phyloP scores from a whole-genome alignment of 2,797 vertebrate species.

The Lateolabrax maculatus region DNA sequence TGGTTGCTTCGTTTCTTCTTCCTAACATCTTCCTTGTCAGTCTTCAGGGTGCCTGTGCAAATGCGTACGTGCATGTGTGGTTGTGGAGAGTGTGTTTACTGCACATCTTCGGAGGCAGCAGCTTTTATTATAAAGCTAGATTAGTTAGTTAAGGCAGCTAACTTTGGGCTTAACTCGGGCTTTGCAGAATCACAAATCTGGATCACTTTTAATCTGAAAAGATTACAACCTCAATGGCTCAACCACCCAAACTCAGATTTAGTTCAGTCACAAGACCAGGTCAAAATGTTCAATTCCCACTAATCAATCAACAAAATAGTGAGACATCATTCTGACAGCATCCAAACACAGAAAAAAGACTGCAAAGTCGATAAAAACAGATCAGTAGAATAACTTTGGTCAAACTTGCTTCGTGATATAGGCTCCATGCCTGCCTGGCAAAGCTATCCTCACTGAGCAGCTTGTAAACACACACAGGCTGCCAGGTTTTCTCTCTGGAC shows the following conservation, averaged over 20 bases:
- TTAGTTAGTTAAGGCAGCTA: not conserved
- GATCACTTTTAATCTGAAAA: not conserved
- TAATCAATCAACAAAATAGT: not conserved
- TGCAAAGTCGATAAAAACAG: not conserved
- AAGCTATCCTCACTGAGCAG: slow-evolving; percentile 63
- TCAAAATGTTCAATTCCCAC: not conserved
- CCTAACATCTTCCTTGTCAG: not conserved
- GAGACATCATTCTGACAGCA: not conserved
- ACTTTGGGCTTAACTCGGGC: not conserved
- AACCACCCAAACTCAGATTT: not conserved
- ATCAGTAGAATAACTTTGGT: not conserved
- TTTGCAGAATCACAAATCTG: slow-evolving; percentile 4
- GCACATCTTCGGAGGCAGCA: not conserved
- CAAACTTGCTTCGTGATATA: too few relatives aligned
- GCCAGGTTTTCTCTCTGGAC: slow-evolving; percentile 68
- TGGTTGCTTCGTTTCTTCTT: not conserved
- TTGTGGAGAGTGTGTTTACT: not conserved
- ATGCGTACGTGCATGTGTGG: not conserved
- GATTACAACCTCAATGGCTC: not conserved
- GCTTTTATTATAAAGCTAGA: not conserved
- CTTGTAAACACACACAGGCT: slow-evolving; percentile 69
- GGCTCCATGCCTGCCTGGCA: slow-evolving; percentile 60
- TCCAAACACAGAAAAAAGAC: not conserved
- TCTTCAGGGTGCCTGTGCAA: not conserved
- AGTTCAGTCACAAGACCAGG: not conserved